Base-by-base conservation (phyloP, 2,797 vertebrate genomes). In the Loriculus beryllinus region DNA sequence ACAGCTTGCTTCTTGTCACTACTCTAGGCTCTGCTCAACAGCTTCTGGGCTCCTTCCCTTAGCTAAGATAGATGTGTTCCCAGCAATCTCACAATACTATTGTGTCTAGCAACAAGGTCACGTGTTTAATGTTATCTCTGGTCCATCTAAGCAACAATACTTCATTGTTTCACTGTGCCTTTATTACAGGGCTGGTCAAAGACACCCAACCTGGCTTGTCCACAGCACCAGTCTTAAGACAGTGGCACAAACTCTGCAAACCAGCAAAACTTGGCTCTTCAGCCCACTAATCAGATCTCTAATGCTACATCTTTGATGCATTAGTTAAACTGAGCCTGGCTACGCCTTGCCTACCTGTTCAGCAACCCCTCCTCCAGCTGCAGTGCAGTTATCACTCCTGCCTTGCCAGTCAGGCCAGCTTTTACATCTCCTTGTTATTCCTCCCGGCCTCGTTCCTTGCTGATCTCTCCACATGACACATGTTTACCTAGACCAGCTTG, bases 401-500 rank as follows among this genome's bases (percentile, higher is more conserved):
- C 63, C 59, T 45, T 20, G 23, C 85, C 67, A 82, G 70, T 28
- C 4, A 0, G 80, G 67, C 37, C 4, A 23, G 82, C 56, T 90
- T 79, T 82, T 65, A 70, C 48, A 39, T 72, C 77, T 82, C 51
- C 57, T 82, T 71, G 26, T 29, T 89, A 35, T 56, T 83, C 62
- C 29, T 83, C 56, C 56, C 45, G 2, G 0, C 42, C 85, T 95
- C 88, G 43, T 69, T 86, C 69, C 49, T 57, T 6, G 3, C 74
- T 80, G 74, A 74, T 88, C 88, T 63, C 77, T 54, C 81, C 84
- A 75, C 48, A 59, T 14, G 35, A 49, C 79, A 83, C 7, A 1
- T 4, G 23, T 45, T 95, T 93, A 93, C 62, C 79, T 78, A 82
- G 76, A 79, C 57, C 62, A 95, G 86, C 93, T 85, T 82, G 76